Percentiles rank a stretch among this genome's conserved stretches.
Conservation (phyloP, 2,888 invertebrate species). For the Quadriops clusia region DNA sequence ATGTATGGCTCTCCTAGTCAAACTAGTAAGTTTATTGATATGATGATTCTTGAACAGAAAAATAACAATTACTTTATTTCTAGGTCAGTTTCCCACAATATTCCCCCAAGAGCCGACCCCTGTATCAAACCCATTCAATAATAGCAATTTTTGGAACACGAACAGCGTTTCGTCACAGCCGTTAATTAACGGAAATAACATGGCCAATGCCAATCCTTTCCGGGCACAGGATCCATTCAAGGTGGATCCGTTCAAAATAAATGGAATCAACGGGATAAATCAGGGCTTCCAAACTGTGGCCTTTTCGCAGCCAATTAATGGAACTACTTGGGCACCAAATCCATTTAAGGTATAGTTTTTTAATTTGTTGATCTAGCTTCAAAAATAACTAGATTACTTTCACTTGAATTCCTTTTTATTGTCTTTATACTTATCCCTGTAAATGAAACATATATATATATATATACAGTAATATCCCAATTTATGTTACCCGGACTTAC, state of each 20-base stretch:
- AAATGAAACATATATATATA: too few relatives aligned
- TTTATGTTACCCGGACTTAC: too few relatives aligned
- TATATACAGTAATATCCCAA: too few relatives aligned
- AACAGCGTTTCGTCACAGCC: neutral
- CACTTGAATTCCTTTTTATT: too few relatives aligned
- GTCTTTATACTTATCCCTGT: too few relatives aligned
- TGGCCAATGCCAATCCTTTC: conserved; percentile 23
- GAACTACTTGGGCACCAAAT: conserved; percentile 29
- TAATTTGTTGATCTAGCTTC: too few relatives aligned
- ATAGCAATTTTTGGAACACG: conserved; percentile 11
- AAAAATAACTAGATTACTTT: too few relatives aligned
- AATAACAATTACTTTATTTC: conserved; percentile 8
- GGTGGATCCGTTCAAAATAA: conserved; percentile 16
- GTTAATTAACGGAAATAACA: conserved; percentile 14
- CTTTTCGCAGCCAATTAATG: conserved; percentile 23
- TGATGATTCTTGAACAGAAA: conserved; percentile 3
- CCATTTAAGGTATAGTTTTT: conserved; percentile 32
- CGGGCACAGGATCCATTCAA: conserved; percentile 10
- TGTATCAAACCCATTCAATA: conserved; percentile 21
- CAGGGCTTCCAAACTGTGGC: conserved; percentile 24
- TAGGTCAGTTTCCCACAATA: conserved; percentile 31
- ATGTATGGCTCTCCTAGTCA: conserved; percentile 37
- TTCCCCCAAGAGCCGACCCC: conserved; percentile 25
- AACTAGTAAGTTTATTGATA: conserved; percentile 23
- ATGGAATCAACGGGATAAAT: conserved; percentile 22